These are phyloP conservation scores for Coenobita brevimanus DNA, from an alignment of 1,140 invertebrate genomes.

Conservation along the genomic window DNA sequence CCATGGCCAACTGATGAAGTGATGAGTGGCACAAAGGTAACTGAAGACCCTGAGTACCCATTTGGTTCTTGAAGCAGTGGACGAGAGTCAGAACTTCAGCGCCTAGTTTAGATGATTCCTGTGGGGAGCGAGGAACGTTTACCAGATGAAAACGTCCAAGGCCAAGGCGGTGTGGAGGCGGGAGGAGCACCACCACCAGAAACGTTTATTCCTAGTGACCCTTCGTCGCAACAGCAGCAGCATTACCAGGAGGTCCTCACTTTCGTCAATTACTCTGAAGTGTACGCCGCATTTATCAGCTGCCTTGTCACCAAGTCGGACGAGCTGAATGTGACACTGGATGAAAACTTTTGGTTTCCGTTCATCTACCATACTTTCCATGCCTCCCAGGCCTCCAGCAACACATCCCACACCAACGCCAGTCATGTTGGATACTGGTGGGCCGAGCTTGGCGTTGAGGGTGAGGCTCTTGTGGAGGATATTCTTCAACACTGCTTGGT, in stretches of 20 bases:
- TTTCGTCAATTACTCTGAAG: conserved; percentile 1
- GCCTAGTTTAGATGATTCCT: too few relatives aligned
- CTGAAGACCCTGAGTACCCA: too few relatives aligned
- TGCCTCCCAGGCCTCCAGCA: not conserved
- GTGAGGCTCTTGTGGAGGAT: not conserved
- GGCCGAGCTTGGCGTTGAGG: not conserved
- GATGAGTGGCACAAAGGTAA: too few relatives aligned
- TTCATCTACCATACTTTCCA: conserved; percentile 13
- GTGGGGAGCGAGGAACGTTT: too few relatives aligned
- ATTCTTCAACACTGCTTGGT: conserved; percentile 14
- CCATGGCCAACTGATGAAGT: too few relatives aligned
- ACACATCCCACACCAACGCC: not conserved
- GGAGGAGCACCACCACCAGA: not conserved
- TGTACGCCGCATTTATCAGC: conserved; percentile 16
- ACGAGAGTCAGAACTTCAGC: too few relatives aligned
- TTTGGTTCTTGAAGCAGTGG: too few relatives aligned
- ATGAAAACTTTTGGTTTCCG: conserved; percentile 20
- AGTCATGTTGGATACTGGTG: not conserved
- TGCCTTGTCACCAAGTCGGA: conserved; percentile 12
- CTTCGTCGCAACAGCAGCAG: not conserved
- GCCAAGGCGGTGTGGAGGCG: too few relatives aligned
- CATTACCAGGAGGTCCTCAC: not conserved
- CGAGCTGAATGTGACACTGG: not conserved
- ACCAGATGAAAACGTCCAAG: too few relatives aligned
- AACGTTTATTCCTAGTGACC: not conserved